Base-by-base conservation (phyloP, 1,140 invertebrate genomes). In the Drosophila bipectinata region DNA sequence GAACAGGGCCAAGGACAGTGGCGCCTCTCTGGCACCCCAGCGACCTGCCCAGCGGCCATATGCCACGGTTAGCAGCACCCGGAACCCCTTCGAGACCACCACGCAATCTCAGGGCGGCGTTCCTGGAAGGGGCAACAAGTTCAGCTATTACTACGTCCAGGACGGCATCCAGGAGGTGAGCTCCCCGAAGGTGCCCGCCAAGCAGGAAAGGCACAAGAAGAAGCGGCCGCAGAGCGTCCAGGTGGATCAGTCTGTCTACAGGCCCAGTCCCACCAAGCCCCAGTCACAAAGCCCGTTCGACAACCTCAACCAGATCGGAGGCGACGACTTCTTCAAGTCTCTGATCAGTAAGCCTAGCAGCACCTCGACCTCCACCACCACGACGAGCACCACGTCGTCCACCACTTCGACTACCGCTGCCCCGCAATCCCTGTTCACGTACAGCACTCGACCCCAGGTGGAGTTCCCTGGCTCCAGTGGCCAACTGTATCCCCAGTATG, bases 1-100 rank as follows among this genome's bases (percentile, higher is more conserved):
- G 1, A 95, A 94, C 73, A 57, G 84, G 1, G 77, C 77, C 15
- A 91, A 90, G 68, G 78, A 85, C 12, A 54, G 14, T 12, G 39
- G 14, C 10, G 15, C 47, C 1, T 24, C 60, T 0, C 83, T 82
- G 3, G 64, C 68, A 2, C 49, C 77, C 1, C 71, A 68, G 5
- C 77, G 79, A 9, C 53, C 67, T 0, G 14, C 14, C 41, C 80
- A 83, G 44, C 80, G 80, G 30, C 80, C 80, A 0, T 74, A 76
- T 61, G 49, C 58, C 8, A 12, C 52, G 0, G 54, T 74, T 6
- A 62, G 56, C 39, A 89, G 73, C 54, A 84, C 77, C 0, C 77
- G 72, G 6, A 83, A 90, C 74, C 84, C 78, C 21, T 91, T 79
- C 44, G 90, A 87, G 26, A 61, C 55, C 14, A 81, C 75, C 9